A percentile compares a stretch with the other conserved stretches of the same genome.
Conservation (phyloP, 2,113 vertebrate genomes). For the Mobula hypostoma region DNA sequence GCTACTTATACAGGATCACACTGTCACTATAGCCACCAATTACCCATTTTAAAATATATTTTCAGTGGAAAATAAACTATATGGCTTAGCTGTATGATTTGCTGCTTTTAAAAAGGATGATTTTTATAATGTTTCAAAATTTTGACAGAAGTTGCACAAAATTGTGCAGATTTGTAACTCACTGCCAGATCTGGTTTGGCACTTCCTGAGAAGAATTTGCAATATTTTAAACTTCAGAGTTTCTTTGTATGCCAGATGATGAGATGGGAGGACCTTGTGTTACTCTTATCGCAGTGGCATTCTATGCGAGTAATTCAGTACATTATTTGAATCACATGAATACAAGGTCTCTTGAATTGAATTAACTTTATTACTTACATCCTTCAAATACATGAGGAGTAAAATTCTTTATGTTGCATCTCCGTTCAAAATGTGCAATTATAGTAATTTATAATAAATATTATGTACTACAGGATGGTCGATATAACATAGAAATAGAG, state of each 20-base stretch:
- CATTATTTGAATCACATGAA: neutral
- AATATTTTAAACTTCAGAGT: neutral
- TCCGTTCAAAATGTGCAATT: no score
- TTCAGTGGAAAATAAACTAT: neutral
- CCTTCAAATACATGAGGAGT: no score
- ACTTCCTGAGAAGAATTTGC: neutral
- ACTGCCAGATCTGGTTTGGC: neutral
- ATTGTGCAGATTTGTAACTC: neutral
- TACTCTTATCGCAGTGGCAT: neutral
- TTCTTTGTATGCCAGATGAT: neutral
- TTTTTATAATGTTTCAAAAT: neutral
- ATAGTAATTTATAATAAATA: no score
- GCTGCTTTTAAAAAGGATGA: neutral
- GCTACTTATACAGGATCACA: no score
- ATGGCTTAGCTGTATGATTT: neutral
- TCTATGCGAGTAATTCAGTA: neutral
- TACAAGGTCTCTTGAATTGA: neutral
- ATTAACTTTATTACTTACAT: no score
- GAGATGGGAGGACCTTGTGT: neutral
- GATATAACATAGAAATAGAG: no score
- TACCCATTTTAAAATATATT: neutral
- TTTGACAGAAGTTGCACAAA: no score
- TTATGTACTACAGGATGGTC: no score
- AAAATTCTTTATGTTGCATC: no score
- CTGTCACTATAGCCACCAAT: no score